Evolutionary conservation across 2,113 vertebrate species (phyloP), one percentile per base, ranked within the genome.

Genomic region (Eptatretus burgeri): DNA sequence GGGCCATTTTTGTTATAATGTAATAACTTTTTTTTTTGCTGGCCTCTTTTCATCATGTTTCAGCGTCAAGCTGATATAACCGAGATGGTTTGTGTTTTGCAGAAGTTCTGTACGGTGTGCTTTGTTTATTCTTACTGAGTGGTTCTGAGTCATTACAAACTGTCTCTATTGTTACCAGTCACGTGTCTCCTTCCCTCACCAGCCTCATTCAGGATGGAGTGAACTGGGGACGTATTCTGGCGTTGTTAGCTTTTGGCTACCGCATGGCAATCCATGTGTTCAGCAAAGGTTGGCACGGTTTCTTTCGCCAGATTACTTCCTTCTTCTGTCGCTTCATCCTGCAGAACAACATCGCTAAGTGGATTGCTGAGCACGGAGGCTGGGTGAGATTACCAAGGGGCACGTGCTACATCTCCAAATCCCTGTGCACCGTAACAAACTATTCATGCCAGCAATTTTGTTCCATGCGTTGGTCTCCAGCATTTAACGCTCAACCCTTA

Each of bases 151-250:
- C n/a, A 12, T 60, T 20, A 17, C n/a, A 60, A n/a, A 10, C n/a
- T 13, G n/a, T 60, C 56, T 19, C 56, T 19, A 60, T 2, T n/a
- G 10, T 19, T 60, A 10, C 11, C 53, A 11, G 16, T 19, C 16
- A 17, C 53, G 53, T 19, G 51, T 41, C 63, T 13, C 19, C 13
- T 63, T 52, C 3, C 49, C 60, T 53, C 71, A 63, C 0, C 74
- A 82, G 80, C 67, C 68, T 82, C n/a, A 81, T 82, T 14, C 75
- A 81, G 13, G 78, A 74, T 0, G 78, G 72, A 63, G 78, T 79
- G 62, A 80, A 76, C 73, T 82, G 80, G 80, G 80, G 80, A 64
- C 75, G 80, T 1, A 76, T 82, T 74, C 75, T 80, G 2, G 75
- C 78, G 0, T 75, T 82, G 62, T 71, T 82, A 72, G 68, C 72